These are phyloP conservation scores for Urosaurus nigricauda DNA, from an alignment of 2,797 vertebrate species.

Conservation along the genomic window DNA sequence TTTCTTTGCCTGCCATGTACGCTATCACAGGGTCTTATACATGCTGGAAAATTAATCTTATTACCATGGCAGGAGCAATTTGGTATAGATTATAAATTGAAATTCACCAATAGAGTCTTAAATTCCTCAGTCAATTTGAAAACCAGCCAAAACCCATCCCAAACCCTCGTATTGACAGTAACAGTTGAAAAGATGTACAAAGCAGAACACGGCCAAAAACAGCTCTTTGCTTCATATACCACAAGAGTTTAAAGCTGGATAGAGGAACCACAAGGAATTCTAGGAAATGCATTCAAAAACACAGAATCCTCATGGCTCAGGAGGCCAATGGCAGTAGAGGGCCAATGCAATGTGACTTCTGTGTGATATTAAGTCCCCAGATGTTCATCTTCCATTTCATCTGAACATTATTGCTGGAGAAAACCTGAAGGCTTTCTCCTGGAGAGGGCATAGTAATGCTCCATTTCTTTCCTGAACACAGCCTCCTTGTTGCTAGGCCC, in stretches of 20 bases:
- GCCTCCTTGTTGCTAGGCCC: background rate
- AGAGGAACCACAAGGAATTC: background rate
- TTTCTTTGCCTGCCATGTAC: conserved; percentile 50
- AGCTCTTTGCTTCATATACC: background rate
- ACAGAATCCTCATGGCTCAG: background rate
- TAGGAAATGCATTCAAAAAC: background rate
- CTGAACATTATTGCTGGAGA: background rate
- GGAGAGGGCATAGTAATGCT: background rate
- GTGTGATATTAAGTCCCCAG: background rate
- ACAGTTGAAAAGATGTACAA: background rate
- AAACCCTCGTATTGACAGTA: background rate
- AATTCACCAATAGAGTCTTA: background rate
- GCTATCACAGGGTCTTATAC: conserved; percentile 47
- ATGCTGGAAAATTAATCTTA: conserved; percentile 65
- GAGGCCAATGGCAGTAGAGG: too few species aligned
- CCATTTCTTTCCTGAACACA: background rate
- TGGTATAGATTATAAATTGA: conserved; percentile 5
- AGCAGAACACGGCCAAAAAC: background rate
- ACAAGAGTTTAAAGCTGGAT: background rate
- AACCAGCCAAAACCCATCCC: background rate
- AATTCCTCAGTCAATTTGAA: background rate
- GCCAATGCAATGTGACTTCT: background rate
- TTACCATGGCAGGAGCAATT: conserved; percentile 29
- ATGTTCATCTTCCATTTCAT: background rate
- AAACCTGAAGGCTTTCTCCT: background rate